These are phyloP conservation scores for Drosophila biarmipes DNA, from an alignment of 1,140 invertebrate species.

Conservation along the genomic window DNA sequence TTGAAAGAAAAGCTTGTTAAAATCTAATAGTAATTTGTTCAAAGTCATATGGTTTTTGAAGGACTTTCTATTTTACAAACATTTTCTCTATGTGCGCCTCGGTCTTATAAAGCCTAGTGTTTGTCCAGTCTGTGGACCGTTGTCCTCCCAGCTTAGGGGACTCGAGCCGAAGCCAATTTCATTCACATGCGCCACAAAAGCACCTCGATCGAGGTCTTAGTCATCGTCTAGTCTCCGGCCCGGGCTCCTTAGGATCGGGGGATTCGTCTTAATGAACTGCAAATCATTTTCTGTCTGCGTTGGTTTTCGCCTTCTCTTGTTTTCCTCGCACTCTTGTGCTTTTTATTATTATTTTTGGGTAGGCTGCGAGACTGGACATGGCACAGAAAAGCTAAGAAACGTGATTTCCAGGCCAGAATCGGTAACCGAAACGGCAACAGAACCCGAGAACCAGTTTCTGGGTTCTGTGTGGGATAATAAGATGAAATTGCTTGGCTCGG, in stretches of 20 bases:
- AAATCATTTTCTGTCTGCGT: conserved; percentile 76
- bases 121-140: conserved; percentile 33
- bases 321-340: conserved; percentile 1
- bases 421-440: conserved; percentile 34
- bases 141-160: conserved; percentile 19
- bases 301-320: conserved; percentile 38
- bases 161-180: conserved; percentile 57
- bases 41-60: not conserved
- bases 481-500: conserved; percentile 61
- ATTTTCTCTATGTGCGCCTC: conserved; percentile 3
- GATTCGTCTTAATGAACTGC: conserved; percentile 73
- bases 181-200: conserved; percentile 33
- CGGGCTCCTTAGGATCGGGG: conserved; percentile 39
- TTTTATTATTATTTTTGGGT: conserved; percentile 12
- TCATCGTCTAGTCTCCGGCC: conserved; percentile 60
- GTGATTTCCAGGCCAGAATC: conserved; percentile 40
- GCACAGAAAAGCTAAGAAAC: conserved; percentile 42
- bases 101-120: conserved; percentile 18
- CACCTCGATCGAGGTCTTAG: conserved; percentile 43
- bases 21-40: not conserved
- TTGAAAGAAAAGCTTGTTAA: not conserved
- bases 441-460: conserved; percentile 45
- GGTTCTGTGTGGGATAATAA: conserved; percentile 70
- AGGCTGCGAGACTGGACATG: conserved; percentile 34
- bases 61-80: not conserved